phyloP scores from a whole-genome alignment of 1,140 invertebrate species.

The Diachasmimorpha longicaudata region DNA sequence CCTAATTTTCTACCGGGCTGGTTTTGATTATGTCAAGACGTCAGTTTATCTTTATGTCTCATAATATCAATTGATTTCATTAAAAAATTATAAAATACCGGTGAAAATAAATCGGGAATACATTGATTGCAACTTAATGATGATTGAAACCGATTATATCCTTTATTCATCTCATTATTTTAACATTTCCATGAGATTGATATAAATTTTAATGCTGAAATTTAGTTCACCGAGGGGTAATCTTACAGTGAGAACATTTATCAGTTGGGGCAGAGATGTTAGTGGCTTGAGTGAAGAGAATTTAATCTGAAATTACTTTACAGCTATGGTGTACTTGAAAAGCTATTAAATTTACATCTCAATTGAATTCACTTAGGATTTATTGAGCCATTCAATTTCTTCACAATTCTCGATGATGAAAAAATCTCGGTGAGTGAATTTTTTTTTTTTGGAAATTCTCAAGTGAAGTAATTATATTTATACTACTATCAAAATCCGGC shows the following conservation, averaged over 20 bases:
- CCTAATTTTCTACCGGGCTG: conserved; percentile 62
- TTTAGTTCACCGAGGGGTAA: not conserved
- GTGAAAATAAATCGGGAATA: not conserved
- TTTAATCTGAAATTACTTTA: not conserved
- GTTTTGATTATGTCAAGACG: conserved; percentile 38
- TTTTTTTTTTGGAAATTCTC: not conserved
- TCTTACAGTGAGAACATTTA: not conserved
- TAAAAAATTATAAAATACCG: not conserved
- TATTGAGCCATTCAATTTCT: not conserved
- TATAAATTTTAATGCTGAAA: not conserved
- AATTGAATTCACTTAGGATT: not conserved
- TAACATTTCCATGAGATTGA: not conserved
- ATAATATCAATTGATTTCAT: conserved; percentile 19
- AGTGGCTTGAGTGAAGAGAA: not conserved
- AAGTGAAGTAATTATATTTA: not conserved
- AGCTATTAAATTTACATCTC: not conserved
- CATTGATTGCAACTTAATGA: not conserved
- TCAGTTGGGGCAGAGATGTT: not conserved
- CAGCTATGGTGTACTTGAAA: not conserved
- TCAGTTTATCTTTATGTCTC: conserved; percentile 19
- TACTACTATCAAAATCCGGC: conserved; percentile 51
- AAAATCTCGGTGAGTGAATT: not conserved
- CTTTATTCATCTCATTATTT: not conserved
- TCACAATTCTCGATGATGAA: not conserved
- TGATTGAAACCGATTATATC: not conserved